Evolutionary conservation across 2,113 vertebrate genomes (phyloP), one percentile per base, ranked within the genome.

Genomic region (Brienomyrus brachyistius): DNA sequence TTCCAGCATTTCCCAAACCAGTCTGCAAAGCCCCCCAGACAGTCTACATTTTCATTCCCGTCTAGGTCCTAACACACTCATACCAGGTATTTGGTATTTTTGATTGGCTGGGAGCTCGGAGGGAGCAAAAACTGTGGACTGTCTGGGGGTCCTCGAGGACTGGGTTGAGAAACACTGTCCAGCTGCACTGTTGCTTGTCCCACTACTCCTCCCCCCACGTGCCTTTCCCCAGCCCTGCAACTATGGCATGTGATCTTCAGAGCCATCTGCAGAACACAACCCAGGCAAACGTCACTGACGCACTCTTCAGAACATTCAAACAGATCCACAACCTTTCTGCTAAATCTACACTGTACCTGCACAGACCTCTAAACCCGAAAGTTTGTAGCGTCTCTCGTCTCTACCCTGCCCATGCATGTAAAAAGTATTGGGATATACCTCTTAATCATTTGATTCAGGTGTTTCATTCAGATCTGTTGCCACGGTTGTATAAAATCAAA

Each of bases 261-360:
- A 54, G 15, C 40, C 23, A 77, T 8, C 23, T 11, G 50, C 35
- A 82, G 66, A 82, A 74, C 54, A 27, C 40, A 87, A 70, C 23
- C 50, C 21, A 35, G 43, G 54, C 74, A 50, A 83, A 84, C 82
- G 50, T 84, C 77, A 77, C 87, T 43, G 52, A 50, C 50, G 43
- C 87, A 83, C 82, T 88, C 48, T 31, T 88, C 35, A 50, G 82
- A 88, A 47, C 27, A 54, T 70, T 62, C 51, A 90, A n/a, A 87
- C 5, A 19, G 88, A 88, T 51, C 52, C 19, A 88, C n/a, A 82
- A 45, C 23, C 43, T 11, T 51, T 86, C 27, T 47, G 66, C 3
- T 77, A 54, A 51, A 17, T 59, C 89, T 27, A 45, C 51, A 43
- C 66, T n/a, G 40, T 23, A 19, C n/a, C 17, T 59, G 35, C 31